Evolutionary conservation across 2,797 vertebrate genomes (phyloP).

Genomic region (Heliangelus exortis): DNA sequence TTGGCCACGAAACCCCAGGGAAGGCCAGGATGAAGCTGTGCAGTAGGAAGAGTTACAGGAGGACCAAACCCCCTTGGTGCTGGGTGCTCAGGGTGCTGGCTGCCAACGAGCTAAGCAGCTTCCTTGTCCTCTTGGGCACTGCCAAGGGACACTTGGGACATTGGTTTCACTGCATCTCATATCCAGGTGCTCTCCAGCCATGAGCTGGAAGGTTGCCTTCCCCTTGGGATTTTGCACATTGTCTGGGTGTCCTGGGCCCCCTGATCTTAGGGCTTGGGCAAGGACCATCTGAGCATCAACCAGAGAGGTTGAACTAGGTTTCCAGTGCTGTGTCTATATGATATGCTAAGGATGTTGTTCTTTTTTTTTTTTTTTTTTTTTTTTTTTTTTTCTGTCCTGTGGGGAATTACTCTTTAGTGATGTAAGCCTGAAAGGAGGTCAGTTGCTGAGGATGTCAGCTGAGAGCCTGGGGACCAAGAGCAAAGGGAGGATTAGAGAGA

Average conservation of each 20-base stretch:
- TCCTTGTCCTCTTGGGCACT: not conserved
- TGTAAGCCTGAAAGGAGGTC: not conserved
- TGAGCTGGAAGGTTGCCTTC: not conserved
- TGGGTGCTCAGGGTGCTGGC: not conserved
- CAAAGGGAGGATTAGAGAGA: not conserved
- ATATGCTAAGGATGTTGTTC: fast-evolving
- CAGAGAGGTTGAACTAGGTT: not conserved
- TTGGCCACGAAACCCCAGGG: fast-evolving
- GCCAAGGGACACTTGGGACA: fast-evolving
- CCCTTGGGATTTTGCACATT: fast-evolving
- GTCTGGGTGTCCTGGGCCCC: not conserved
- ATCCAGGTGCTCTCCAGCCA: not conserved
- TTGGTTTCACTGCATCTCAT: fast-evolving
- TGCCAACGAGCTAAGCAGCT: not conserved
- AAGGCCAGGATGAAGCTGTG: not conserved
- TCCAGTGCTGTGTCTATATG: fast-evolving
- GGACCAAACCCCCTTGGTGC: fast-evolving
- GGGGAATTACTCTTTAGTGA: not conserved
- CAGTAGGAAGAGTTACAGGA: fast-evolving
- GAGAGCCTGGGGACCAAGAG: not conserved
- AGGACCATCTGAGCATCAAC: not conserved
- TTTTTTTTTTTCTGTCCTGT: not conserved
- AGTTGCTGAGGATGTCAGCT: not conserved
- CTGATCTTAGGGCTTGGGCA: not conserved
- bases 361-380: not conserved